These are phyloP conservation scores for Aurelia aurita complex sp. Pacific DNA, from an alignment of 30 jellyfish, hydroid and myxozoan genomes.

Conservation along the genomic window DNA sequence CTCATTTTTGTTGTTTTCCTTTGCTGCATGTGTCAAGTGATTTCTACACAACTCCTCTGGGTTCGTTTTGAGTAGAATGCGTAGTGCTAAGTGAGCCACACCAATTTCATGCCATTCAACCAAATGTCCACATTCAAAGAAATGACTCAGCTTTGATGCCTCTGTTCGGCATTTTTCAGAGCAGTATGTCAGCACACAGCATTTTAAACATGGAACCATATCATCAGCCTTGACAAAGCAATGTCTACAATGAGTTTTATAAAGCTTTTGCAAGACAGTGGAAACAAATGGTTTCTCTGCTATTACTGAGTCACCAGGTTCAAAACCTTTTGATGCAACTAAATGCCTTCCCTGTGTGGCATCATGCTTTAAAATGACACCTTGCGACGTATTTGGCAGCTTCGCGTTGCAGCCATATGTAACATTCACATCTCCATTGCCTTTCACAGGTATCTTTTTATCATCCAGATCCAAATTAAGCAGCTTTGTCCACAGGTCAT, in stretches of 20 bases:
- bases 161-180: constrained; percentile 60
- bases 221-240: constrained; percentile 50
- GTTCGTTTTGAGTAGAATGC: constrained; percentile 55
- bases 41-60: not conserved
- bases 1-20: not conserved
- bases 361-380: constrained; percentile 13
- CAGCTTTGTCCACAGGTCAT: constrained; percentile 6
- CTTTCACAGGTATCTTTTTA: not conserved
- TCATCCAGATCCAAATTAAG: not conserved
- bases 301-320: constrained; percentile 61
- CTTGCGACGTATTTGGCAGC: constrained; percentile 17
- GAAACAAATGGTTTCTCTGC: constrained; percentile 90
- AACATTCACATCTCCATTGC: not conserved
- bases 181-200: constrained; percentile 75
- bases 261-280: constrained; percentile 45
- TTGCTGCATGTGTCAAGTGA: not conserved
- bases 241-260: constrained; percentile 72
- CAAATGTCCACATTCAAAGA: constrained; percentile 71
- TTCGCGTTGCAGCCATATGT: constrained; percentile 5
- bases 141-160: constrained; percentile 71
- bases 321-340: constrained; percentile 55
- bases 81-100: constrained; percentile 73
- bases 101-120: constrained; percentile 70
- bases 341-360: constrained; percentile 69
- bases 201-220: constrained; percentile 62